Evolutionary conservation across 1,140 invertebrate genomes (phyloP).

Genomic region (Diabrotica virgifera): DNA sequence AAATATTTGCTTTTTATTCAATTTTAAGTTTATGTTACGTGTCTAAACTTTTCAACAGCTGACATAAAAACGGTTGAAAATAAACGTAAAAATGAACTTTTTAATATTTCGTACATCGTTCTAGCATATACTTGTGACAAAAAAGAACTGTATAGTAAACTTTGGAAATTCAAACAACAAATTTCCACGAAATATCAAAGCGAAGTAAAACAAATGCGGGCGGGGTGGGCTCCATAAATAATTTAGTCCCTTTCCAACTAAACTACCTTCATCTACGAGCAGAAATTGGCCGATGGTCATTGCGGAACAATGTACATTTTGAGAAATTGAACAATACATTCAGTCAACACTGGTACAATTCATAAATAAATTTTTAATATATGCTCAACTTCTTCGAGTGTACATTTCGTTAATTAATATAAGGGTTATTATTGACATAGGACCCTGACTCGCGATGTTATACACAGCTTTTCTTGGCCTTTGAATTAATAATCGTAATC

Average conservation of each 20-base stretch:
- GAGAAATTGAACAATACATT: conserved; percentile 18
- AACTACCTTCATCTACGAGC: conserved; percentile 15
- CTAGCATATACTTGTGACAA: too few species aligned
- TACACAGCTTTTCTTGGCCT: neutral
- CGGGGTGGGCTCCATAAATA: neutral
- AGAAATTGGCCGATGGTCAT: conserved; percentile 18
- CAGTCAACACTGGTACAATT: conserved; percentile 16
- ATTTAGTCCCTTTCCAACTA: conserved; percentile 1
- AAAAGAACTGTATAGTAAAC: too few species aligned
- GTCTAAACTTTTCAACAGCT: too few species aligned
- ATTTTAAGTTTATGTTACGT: too few species aligned
- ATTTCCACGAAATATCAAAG: neutral
- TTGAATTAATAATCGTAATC: too few species aligned
- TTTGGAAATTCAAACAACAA: neutral
- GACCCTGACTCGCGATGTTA: neutral
- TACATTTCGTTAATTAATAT: conserved; percentile 17
- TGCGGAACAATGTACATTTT: conserved; percentile 11
- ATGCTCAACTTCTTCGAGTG: conserved; percentile 15
- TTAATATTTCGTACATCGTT: too few species aligned
- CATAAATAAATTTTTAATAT: conserved; percentile 19
- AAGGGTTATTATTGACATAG: conserved; percentile 15
- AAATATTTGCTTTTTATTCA: too few species aligned
- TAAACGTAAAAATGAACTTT: too few species aligned
- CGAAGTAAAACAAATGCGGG: conserved; percentile 2
- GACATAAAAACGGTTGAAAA: too few species aligned